Evolutionary conservation across 2,113 vertebrate species (phyloP).

Genomic region (Tragulus kanchil): DNA sequence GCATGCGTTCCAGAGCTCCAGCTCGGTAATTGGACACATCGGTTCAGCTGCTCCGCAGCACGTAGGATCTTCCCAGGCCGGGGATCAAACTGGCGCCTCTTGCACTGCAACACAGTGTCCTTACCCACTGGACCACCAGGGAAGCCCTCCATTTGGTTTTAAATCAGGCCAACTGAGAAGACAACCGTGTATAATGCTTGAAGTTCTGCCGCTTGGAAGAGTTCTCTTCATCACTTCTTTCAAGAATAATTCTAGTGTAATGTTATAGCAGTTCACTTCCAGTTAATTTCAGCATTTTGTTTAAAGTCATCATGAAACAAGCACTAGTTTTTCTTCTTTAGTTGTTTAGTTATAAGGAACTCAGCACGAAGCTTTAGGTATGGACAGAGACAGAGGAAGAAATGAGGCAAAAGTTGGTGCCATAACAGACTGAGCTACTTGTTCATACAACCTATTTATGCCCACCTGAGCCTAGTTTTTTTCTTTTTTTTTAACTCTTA

Average conservation of each 20-base stretch:
- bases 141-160: too few relatives aligned
- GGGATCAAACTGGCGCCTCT: too few relatives aligned
- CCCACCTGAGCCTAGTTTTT: neutral
- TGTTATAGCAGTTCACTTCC: neutral
- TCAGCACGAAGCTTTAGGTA: neutral
- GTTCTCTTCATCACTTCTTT: neutral
- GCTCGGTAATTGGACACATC: too few relatives aligned
- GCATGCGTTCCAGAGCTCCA: too few relatives aligned
- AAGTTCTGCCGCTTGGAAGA: neutral
- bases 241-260: neutral
- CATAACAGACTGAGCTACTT: neutral
- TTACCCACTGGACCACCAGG: too few relatives aligned
- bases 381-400: neutral
- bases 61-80: too few relatives aligned
- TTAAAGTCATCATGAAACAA: neutral
- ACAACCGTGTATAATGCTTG: neutral
- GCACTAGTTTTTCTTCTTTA: neutral
- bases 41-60: too few relatives aligned
- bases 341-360: neutral
- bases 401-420: neutral
- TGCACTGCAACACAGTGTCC: too few relatives aligned
- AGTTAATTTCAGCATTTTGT: neutral
- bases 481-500: neutral
- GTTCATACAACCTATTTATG: neutral
- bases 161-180: neutral